Evolutionary conservation across 1,140 invertebrate species (phyloP).

Genomic region (Drosophila arawakana): DNA sequence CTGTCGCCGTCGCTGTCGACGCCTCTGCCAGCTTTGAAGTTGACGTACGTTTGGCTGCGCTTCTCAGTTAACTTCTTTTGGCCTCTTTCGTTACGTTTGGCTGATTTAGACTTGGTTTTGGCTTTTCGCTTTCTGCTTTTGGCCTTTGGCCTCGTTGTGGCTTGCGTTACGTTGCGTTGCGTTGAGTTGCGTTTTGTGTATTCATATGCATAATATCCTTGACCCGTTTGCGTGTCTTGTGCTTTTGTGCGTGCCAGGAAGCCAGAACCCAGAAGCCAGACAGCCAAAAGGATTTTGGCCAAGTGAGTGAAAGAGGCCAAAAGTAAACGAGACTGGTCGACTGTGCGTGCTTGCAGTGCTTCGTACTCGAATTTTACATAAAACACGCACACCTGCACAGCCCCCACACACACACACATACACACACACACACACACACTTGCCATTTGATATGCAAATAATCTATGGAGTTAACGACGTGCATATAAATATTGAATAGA

Average conservation of each 20-base stretch:
- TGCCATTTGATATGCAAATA: constrained; percentile 69
- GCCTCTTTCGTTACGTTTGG: constrained; percentile 20
- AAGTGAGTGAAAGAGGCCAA: background rate
- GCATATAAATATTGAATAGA: constrained; percentile 65
- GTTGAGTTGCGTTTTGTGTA: constrained; percentile 33
- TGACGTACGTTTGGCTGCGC: constrained; percentile 34
- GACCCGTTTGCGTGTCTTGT: constrained; percentile 68
- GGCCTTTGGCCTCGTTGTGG: constrained; percentile 8
- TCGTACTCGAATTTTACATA: constrained; percentile 32
- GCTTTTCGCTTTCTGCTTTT: background rate
- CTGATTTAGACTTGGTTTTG: constrained; percentile 22
- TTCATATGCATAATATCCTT: constrained; percentile 77
- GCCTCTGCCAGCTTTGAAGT: constrained; percentile 27
- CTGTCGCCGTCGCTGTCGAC: background rate
- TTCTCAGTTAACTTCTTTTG: constrained; percentile 19
- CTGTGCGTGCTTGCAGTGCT: constrained; percentile 36
- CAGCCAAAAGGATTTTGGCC: background rate
- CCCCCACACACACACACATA: constrained; percentile 12
- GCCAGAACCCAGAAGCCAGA: constrained; percentile 16
- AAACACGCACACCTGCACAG: constrained; percentile 27
- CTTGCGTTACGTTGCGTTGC: constrained; percentile 16
- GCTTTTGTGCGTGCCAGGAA: constrained; percentile 68
- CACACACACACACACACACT: constrained; percentile 1
- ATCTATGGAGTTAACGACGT: constrained; percentile 67
- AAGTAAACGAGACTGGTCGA: background rate